These are phyloP conservation scores for Fulmarus glacialis DNA, from an alignment of 2,113 vertebrate genomes.

Conservation along the genomic window DNA sequence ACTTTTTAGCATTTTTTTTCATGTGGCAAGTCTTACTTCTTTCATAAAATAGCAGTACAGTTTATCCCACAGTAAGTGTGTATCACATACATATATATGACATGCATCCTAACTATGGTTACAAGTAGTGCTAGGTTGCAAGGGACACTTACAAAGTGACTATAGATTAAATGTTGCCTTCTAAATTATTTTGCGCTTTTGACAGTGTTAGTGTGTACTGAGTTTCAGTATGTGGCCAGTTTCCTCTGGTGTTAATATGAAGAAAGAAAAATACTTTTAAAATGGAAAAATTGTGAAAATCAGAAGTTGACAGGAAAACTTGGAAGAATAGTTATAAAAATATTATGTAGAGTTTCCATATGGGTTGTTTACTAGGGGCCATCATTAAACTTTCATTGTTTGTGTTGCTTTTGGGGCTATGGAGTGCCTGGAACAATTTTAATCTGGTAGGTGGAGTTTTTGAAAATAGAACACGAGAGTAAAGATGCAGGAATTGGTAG, in stretches of 20 bases:
- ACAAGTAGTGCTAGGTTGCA: too few species aligned
- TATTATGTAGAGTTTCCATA: background rate
- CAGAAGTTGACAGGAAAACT: background rate
- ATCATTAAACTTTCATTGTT: background rate
- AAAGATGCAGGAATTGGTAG: background rate
- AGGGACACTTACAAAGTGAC: background rate
- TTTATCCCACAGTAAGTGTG: background rate
- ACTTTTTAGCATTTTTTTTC: background rate
- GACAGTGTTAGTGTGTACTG: rapidly evolving
- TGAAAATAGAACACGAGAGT: background rate
- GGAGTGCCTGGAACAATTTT: background rate
- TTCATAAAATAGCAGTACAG: background rate
- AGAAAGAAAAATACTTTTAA: background rate
- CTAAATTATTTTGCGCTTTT: background rate
- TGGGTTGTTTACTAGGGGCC: background rate
- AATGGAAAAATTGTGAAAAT: background rate
- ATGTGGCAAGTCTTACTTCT: background rate
- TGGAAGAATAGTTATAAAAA: background rate
- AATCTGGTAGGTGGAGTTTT: background rate
- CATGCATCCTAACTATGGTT: background rate
- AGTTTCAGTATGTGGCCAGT: background rate
- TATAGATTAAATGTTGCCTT: background rate
- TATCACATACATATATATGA: rapidly evolving
- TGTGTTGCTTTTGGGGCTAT: background rate
- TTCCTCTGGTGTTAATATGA: background rate